These are phyloP conservation scores for Rhinogobio ventralis DNA, from an alignment of 2,797 vertebrate species.

Conservation along the genomic window DNA sequence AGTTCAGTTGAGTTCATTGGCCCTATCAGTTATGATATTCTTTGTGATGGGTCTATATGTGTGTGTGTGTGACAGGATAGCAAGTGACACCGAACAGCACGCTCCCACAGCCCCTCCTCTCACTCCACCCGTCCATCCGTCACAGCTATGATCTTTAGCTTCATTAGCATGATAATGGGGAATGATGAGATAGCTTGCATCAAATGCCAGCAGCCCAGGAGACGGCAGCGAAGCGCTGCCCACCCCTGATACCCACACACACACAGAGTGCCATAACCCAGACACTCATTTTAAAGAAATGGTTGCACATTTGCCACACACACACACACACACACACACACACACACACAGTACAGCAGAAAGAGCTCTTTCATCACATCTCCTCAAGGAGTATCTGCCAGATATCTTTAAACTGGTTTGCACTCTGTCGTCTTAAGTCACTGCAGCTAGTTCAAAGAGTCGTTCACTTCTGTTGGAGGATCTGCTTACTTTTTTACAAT, in stretches of 20 bases:
- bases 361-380: slow-evolving; percentile 36
- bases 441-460: slow-evolving; percentile 38
- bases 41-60: background rate
- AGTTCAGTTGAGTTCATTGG: slow-evolving; percentile 9
- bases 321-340: background rate
- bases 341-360: background rate
- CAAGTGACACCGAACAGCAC: background rate
- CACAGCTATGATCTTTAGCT: slow-evolving; percentile 73
- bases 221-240: slow-evolving; percentile 54
- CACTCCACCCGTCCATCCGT: slow-evolving; percentile 37
- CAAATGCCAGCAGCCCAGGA: slow-evolving; percentile 68
- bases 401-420: slow-evolving; percentile 52
- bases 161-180: slow-evolving; percentile 80
- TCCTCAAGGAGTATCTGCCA: slow-evolving; percentile 48
- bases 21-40: background rate
- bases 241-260: slow-evolving; percentile 48
- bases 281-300: slow-evolving; percentile 40
- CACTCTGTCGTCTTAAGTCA: slow-evolving; percentile 45
- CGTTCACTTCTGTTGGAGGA: slow-evolving; percentile 10
- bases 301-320: slow-evolving; percentile 31
- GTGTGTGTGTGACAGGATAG: slow-evolving; percentile 24
- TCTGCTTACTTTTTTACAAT: slow-evolving; percentile 23
- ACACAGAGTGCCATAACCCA: slow-evolving; percentile 17
- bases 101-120: slow-evolving; percentile 23
- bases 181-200: slow-evolving; percentile 72